Percentiles rank a stretch among this genome's conserved stretches.
phyloP scores from a whole-genome alignment of 2,113 vertebrate species.

The Nannospalax galili region DNA sequence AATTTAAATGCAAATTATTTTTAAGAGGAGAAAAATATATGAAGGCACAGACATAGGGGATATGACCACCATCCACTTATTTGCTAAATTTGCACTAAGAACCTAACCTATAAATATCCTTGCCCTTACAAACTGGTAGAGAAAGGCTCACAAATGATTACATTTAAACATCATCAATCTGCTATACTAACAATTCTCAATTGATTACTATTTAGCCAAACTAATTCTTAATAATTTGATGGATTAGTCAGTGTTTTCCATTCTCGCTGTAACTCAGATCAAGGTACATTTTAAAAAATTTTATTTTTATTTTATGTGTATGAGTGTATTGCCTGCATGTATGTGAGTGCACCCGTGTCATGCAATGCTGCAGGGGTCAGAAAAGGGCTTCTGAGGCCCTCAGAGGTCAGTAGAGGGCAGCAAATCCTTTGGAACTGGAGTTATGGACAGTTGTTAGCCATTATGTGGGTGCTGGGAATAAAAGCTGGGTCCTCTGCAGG shows the following conservation, averaged over 20 bases:
- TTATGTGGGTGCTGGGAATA: no score
- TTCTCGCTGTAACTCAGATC: neutral
- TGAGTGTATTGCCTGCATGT: no score
- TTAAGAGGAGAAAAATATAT: conserved; percentile 5
- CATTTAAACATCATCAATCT: neutral
- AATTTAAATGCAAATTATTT: conserved; percentile 12
- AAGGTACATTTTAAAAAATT: no score
- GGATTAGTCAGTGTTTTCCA: neutral
- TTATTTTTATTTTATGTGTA: no score
- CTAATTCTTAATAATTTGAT: neutral
- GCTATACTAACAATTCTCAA: neutral
- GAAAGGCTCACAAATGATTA: neutral
- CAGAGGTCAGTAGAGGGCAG: no score
- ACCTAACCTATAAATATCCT: neutral
- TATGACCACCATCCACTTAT: neutral
- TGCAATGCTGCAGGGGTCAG: no score
- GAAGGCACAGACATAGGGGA: neutral
- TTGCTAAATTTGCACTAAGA: neutral
- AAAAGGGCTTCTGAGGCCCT: no score
- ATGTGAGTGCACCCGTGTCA: no score
- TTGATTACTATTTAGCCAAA: neutral
- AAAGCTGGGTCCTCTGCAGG: no score
- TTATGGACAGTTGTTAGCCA: no score
- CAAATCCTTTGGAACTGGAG: no score
- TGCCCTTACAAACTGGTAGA: neutral